Conservation (phyloP, 2,888 invertebrate genomes). For the Caenorhabditis sp. region DNA sequence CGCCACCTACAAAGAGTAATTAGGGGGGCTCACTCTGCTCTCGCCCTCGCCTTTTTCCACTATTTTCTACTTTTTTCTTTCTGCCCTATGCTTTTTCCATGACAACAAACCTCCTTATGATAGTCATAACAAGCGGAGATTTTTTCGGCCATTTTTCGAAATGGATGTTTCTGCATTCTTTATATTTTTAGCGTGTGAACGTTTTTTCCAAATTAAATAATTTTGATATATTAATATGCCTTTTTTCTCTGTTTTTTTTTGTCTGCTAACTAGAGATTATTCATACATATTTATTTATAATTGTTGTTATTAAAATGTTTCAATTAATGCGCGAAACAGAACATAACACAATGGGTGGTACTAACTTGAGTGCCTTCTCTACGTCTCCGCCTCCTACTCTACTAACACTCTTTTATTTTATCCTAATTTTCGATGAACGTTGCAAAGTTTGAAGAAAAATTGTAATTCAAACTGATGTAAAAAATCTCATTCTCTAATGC, state of each 20-base stretch:
- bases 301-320: not conserved
- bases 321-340: not conserved
- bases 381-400: not conserved
- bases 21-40: constrained; percentile 17
- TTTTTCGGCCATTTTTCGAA: too few species aligned
- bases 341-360: not conserved
- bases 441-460: not conserved
- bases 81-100: constrained; percentile 18
- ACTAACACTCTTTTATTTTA: not conserved
- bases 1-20: constrained; percentile 9
- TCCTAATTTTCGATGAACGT: not conserved
- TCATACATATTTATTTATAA: not conserved
- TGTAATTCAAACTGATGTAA: not conserved
- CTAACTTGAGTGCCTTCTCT: too few species aligned
- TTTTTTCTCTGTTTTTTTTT: not conserved
- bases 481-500: too few species aligned
- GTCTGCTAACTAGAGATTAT: not conserved
- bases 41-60: constrained; percentile 7
- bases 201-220: not conserved
- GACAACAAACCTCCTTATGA: constrained; percentile 17
- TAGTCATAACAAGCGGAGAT: too few species aligned
- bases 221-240: not conserved
- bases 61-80: not conserved
- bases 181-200: too few species aligned
- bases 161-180: too few species aligned